Conservation (phyloP, 2,888 invertebrate genomes). For the Harpagoxenus sublaevis region DNA sequence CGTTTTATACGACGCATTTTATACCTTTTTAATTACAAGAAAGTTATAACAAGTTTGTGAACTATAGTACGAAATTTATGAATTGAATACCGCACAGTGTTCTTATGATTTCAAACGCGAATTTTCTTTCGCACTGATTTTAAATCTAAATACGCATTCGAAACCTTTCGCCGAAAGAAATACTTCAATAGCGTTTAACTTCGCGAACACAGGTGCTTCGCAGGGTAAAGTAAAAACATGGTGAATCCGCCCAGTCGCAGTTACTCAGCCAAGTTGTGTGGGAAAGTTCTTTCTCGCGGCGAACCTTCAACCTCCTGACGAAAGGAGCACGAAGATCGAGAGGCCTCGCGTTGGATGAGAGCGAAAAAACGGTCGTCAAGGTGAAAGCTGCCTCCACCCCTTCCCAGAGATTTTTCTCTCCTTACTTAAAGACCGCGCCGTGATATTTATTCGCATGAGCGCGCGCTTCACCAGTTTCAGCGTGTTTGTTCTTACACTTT, state of each 20-base stretch:
- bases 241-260: constrained; percentile 12
- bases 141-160: constrained; percentile 9
- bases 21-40: neutral
- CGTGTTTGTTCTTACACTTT: neutral
- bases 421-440: constrained; percentile 14
- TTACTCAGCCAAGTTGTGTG: constrained; percentile 46
- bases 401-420: constrained; percentile 24
- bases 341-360: constrained; percentile 1
- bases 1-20: neutral
- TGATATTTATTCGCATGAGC: neutral
- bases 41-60: neutral
- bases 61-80: neutral
- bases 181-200: constrained; percentile 24
- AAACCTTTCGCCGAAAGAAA: constrained; percentile 22
- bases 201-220: constrained; percentile 19
- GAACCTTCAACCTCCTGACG: constrained; percentile 15
- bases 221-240: constrained; percentile 8
- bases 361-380: constrained; percentile 39
- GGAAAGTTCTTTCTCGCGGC: constrained; percentile 33
- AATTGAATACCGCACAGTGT: neutral
- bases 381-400: constrained; percentile 18
- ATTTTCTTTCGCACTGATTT: neutral
- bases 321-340: constrained; percentile 43
- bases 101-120: neutral
- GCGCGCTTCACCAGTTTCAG: neutral